Conservation (phyloP, 2,113 vertebrate genomes). For the Zeus faber region DNA sequence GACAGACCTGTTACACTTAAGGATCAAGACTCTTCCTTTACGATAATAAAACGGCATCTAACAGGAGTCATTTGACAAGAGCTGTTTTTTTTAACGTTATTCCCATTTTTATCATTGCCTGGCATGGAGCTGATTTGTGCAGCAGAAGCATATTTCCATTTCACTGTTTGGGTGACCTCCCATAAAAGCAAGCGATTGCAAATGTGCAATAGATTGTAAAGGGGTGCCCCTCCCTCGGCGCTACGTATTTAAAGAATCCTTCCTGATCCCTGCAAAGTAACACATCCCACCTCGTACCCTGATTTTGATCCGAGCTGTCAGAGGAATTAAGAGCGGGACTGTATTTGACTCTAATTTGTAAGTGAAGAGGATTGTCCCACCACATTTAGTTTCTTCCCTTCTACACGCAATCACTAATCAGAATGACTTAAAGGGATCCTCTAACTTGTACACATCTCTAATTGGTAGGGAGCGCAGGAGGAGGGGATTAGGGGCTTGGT, state of each 20-base stretch:
- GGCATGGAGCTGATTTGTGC: no score
- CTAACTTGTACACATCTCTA: slow-evolving; percentile 72
- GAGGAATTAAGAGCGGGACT: slow-evolving; percentile 42
- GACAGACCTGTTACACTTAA: slow-evolving; percentile 7
- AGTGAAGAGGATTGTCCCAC: slow-evolving; percentile 60
- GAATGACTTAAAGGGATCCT: slow-evolving; percentile 72
- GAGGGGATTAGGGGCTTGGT: slow-evolving; percentile 69
- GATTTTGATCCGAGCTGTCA: slow-evolving; percentile 48
- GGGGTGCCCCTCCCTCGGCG: not conserved
- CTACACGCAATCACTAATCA: slow-evolving; percentile 69
- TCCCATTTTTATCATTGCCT: no score
- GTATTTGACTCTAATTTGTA: slow-evolving; percentile 62
- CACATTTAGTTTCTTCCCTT: slow-evolving; percentile 65
- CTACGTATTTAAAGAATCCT: not conserved
- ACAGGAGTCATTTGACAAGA: slow-evolving; percentile 3
- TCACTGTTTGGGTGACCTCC: slow-evolving; percentile 11
- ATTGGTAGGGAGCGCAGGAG: slow-evolving; percentile 65
- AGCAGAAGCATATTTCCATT: not conserved
- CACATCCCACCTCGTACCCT: slow-evolving; percentile 19
- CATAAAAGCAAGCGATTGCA: slow-evolving; percentile 33
- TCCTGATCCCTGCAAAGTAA: slow-evolving; percentile 13
- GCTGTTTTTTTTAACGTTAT: slow-evolving; percentile 32
- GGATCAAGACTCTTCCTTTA: no score
- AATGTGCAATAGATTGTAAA: not conserved
- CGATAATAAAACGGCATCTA: not conserved